Base-by-base conservation (phyloP, 2,888 invertebrate genomes). In the Drosophila tanythrix region DNA sequence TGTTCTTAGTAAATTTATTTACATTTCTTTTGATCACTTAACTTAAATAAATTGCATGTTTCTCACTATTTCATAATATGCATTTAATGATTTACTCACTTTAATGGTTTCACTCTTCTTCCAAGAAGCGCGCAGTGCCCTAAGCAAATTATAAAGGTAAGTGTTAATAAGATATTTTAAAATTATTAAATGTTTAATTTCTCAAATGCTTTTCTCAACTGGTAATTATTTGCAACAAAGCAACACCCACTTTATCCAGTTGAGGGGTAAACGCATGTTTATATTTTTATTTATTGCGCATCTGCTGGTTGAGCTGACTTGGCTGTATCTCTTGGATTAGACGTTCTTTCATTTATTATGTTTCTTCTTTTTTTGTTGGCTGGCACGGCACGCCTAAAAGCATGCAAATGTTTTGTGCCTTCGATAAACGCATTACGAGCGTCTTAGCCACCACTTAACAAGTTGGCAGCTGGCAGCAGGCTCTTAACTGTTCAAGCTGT, bases 381-480 rank as follows among this genome's bases (percentile, higher is more conserved):
- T n/a, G 4, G 5, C 5, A 35, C 36, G 4, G 5, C 5, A 35
- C 36, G 70, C 36, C 70, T 67, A 70, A 67, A 53, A 70, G 56
- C 67, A 57, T 70, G 67, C 67, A 70, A 67, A 53, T 65, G 50
- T 27, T 67, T 65, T 65, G 52, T 55, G 70, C 61, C 52, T 29
- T 56, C 59, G 55, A 60, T 73, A 64, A 78, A 81, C 79, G 82
- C 69, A 65, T 88, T 88, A 67, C 50, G 60, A 43, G 48, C 59
- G 68, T 46, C 84, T 89, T 65, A 74, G 74, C 60, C 57, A 56
- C 29, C 58, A 69, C 62, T 71, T 78, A 51, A 57, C 27, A 51
- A 59, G 62, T 50, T 60, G 68, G 25, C 67, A 55, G 58, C 57
- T 67, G 58, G 29, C 40, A 15, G 15, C 38, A n/a, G 27, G 33